phyloP scores from a whole-genome alignment of 2,797 vertebrate genomes.

The Octomys mimax region DNA sequence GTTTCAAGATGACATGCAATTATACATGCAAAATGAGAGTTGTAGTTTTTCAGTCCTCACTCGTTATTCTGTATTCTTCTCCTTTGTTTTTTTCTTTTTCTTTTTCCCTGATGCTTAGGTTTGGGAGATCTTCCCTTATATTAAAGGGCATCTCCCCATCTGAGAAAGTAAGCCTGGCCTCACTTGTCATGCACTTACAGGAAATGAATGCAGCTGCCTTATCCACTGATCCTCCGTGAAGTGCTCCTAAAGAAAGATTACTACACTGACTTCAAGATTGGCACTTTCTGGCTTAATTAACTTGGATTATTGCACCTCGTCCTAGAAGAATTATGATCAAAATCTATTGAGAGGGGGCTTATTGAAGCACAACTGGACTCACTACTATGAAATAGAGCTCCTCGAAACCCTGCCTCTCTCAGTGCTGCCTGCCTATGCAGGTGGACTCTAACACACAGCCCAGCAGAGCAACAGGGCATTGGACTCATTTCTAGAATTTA shows the following conservation, averaged over 20 bases:
- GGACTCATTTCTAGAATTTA: not conserved
- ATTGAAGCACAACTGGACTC: not conserved
- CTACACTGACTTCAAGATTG: not conserved
- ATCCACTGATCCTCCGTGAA: not conserved
- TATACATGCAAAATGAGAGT: not conserved
- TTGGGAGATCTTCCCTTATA: not conserved
- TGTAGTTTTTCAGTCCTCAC: not conserved
- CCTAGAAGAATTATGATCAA: not conserved
- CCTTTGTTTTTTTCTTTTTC: not conserved
- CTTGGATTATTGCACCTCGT: not conserved
- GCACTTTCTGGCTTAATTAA: conserved; percentile 55
- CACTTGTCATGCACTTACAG: not conserved
- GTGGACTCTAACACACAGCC: not conserved
- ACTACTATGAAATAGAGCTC: not conserved
- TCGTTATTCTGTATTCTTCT: not conserved
- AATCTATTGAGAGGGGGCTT: not conserved
- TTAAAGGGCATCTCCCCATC: not conserved
- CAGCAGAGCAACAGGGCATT: too few relatives aligned
- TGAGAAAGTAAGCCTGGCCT: not conserved
- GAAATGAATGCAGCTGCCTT: not conserved
- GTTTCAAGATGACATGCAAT: not conserved
- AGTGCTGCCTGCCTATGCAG: accelerated
- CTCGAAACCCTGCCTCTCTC: not conserved
- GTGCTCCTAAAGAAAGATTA: conserved; percentile 9
- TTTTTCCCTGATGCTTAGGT: not conserved